Evolutionary conservation across 2,113 vertebrate genomes (phyloP), one percentile per base, ranked within the genome.

Genomic region (Sinocyclocheilus anshuiensis): DNA sequence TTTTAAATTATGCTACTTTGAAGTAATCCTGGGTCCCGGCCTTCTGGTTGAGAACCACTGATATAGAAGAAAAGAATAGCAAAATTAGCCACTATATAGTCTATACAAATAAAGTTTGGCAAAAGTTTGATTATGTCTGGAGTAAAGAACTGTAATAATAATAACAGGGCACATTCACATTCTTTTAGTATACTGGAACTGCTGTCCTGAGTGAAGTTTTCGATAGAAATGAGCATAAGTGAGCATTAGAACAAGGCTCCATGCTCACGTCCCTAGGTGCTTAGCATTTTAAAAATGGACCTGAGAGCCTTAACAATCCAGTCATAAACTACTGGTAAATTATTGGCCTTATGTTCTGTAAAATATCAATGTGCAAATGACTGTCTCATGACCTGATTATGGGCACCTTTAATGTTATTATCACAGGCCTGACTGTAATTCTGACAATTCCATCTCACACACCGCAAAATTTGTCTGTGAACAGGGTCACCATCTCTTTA

Each of bases 401-500:
- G 48, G 45, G 18, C 48, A 83, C 81, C 65, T 71, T 83, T 83
- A 71, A 83, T 71, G 63, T 55, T 71, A 55, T 55, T 71, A 83
- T 83, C 80, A 48, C 65, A 83, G 45, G 26, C 45, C n/a, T 53
- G 65, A 83, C 39, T 53, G 42, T 36, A 83, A 71, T 71, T 71
- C 81, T n/a, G 18, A 22, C 10, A 53, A 69, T 82, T 65, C 16
- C 11, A 12, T 67, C 79, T 82, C 13, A 3, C 26, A 16, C 8
- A 15, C 63, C 2, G 18, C 67, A 42, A 57, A 69, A 45, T 85
- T 6, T 63, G 53, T 39, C 2, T 67, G 18, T 67, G 84, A 82
- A 69, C 24, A 42, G 45, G 65, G 65, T 71, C 71, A 83, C 63
- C 48, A 71, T 71, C n/a, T 18, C 16, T 84, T 84, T 84, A 84